Evolutionary conservation across 2,888 invertebrate species (phyloP).

Genomic region (Cantharis rustica): DNA sequence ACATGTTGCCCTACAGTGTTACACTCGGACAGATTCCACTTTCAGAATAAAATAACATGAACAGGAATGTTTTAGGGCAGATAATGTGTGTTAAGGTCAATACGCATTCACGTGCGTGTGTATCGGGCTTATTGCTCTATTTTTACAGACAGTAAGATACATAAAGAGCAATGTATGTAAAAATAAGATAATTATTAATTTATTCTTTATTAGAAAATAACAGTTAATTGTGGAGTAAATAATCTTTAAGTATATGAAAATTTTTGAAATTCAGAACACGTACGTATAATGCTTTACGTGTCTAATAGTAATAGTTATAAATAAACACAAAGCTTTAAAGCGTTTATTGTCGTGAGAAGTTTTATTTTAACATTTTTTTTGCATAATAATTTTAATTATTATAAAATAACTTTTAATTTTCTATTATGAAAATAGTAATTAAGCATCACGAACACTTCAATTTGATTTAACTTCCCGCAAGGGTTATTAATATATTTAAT

Average conservation of each 20-base stretch:
- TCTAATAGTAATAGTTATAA: neutral
- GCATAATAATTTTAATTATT: neutral
- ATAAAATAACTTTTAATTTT: neutral
- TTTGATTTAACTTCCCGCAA: neutral
- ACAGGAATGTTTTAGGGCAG: no score
- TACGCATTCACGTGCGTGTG: neutral
- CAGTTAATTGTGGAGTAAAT: conserved; percentile 20
- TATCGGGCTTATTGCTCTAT: neutral
- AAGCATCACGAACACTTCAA: no score
- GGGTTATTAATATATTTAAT: neutral
- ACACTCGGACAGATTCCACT: no score
- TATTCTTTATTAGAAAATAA: conserved; percentile 5
- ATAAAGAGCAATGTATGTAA: neutral
- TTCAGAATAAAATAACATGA: neutral
- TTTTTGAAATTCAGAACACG: neutral
- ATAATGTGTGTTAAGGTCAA: no score
- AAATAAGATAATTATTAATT: neutral
- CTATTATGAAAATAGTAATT: neutral
- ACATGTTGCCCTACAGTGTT: no score
- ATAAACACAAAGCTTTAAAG: neutral
- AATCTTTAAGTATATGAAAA: conserved; percentile 11
- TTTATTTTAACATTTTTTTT: neutral
- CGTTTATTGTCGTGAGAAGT: neutral
- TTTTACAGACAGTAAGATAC: neutral
- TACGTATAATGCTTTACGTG: neutral